phyloP scores from a whole-genome alignment of 2,797 vertebrate genomes.

The Alca torda region DNA sequence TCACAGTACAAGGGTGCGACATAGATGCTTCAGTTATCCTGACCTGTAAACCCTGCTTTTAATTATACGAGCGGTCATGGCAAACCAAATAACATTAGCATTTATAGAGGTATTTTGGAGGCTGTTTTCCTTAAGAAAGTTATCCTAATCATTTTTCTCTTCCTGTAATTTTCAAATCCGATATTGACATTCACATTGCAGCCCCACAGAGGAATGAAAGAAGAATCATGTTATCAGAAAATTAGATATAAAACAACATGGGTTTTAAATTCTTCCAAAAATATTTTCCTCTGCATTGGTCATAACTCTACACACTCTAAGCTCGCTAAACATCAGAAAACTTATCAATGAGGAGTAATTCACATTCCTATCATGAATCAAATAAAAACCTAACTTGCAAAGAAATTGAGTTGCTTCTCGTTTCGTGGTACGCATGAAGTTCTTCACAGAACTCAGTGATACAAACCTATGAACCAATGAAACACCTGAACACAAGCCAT shows the following conservation, averaged over 20 bases:
- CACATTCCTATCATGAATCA: neutral
- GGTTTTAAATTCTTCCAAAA: neutral
- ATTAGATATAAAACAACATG: neutral
- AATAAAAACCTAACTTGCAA: neutral
- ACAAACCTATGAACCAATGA: neutral
- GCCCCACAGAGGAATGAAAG: neutral
- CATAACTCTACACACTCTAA: neutral
- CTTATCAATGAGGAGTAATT: neutral
- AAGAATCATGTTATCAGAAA: neutral
- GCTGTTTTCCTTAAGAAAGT: neutral
- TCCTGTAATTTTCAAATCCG: neutral
- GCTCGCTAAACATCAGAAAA: neutral
- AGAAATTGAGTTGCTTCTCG: neutral
- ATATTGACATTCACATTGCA: neutral
- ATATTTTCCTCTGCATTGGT: neutral
- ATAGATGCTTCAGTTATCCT: neutral
- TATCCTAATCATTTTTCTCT: neutral
- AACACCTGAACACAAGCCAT: neutral
- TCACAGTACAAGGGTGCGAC: neutral
- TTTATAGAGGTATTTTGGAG: neutral
- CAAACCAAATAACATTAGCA: neutral
- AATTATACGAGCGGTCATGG: neutral
- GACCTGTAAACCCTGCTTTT: neutral
- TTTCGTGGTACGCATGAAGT: rapidly evolving
- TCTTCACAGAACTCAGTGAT: neutral